Evolutionary conservation across 2,797 vertebrate genomes (phyloP), one percentile per base, ranked within the genome.

Genomic region (Myotis pilosus): DNA sequence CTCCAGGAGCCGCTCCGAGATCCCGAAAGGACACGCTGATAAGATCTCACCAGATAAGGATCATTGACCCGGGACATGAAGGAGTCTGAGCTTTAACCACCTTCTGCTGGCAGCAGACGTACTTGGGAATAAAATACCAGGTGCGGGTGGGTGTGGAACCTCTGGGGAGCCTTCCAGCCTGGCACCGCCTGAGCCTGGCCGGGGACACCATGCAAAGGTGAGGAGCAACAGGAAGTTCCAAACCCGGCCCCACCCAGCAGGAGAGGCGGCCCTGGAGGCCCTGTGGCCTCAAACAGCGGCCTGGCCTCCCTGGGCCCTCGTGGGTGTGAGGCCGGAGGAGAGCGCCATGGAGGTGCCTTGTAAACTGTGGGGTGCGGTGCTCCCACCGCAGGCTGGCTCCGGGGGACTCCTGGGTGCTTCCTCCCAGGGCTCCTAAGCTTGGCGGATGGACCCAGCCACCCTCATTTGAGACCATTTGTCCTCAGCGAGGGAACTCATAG

Each of bases 41-140:
- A 96, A 97, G 89, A 95, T 94, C 91, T 66, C 1, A 0, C 12
- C 84, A 90, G 97, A 97, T 97, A 97, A 96, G 87, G 57, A 60
- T 6, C 68, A 23, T 66, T 95, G 96, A 96, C 95, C 93, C 92
- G 2, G 44, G 53, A 30, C 33, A 2, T 13, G 78, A 71, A 22
- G 88, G 75, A 41, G 23, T 60, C 8, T 1, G 9, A 20, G 69
- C 62, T 69, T 1, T 69, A 47, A 69, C 82, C 78, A 23, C 28
- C 0, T n/a, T 69, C 87, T 20, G 66, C 92, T 79, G 92, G 95
- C 86, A 57, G 76, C 47, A 1, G 87, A 19, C 85, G 33, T 41
- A 1, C 49, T 11, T 0, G 19, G 90, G 93, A 69, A 87, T 71
- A 89, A 93, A 92, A 87, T 80, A 36, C 87, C 90, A 95, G 94